Base-by-base conservation (phyloP, 2,888 invertebrate genomes). In the Boloria euphrosyne region DNA sequence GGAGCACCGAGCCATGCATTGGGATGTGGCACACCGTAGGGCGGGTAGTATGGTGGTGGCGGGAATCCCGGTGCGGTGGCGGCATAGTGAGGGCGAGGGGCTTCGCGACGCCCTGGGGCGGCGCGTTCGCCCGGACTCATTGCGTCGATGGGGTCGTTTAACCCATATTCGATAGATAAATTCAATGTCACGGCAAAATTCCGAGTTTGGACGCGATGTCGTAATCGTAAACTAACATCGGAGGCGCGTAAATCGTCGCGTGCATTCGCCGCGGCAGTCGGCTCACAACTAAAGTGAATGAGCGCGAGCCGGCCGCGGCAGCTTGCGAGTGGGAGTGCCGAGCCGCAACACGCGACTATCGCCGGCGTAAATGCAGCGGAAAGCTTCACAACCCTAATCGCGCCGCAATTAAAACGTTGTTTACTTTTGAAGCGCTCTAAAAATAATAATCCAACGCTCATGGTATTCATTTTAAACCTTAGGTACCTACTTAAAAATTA, bases 1-100 rank as follows among this genome's bases (percentile, higher is more conserved):
- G 97, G 97, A 79, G 96, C 95, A 72, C 96, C 96, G 44, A 96
- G 94, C 95, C 96, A 97, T 71, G 92, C 89, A 74, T 94, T 95
- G 73, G 94, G 95, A 78, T 90, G 90, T 74, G 89, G 90, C 74
- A 92, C 88, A 69, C 93, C 91, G 77, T 90, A 92, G 78, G 86
- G 90, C 80, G 88, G 92, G 80, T 90, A 92, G 80, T 87, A 91
- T 78, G 91, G 89, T 78, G 91, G 89, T 83, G 91, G 89, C 83
- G 91, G 91, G 83, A 86, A 91, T 82, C 89, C 87, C 84, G 90
- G 86, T 81, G 91, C 87, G 79, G 89, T 89, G 80, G 86, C 82
- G 74, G 87, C 89, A 81, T 89, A 92, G 83, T 86, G 90, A 80
- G 87, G 91, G 89, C 88, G 92, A 87, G 87, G 86, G 89, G 90